Percentiles rank a stretch among this genome's conserved stretches.
Evolutionary conservation across 92 coral and sea anemone species (phyloP).

Genomic region (Epizoanthus fatuus): DNA sequence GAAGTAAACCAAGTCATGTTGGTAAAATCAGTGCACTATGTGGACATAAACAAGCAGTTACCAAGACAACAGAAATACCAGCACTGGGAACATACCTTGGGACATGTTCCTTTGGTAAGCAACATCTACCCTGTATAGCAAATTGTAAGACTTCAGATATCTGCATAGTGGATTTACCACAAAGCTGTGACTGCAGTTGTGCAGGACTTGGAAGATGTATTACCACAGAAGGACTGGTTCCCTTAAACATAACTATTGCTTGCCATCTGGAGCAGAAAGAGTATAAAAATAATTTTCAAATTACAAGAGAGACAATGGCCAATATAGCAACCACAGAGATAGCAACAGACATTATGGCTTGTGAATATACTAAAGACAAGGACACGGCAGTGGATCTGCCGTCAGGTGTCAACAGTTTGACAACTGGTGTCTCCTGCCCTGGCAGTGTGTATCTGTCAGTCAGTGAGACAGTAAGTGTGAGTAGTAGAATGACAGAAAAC

Average conservation of each 20-base stretch:
- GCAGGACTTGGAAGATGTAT: neutral
- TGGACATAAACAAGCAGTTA: neutral
- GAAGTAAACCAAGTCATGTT: neutral
- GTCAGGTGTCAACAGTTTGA: neutral
- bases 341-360: conserved; percentile 1
- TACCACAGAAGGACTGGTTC: neutral
- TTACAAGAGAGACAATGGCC: neutral
- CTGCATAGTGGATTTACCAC: conserved; percentile 17
- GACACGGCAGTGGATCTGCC: conserved; percentile 3
- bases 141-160: neutral
- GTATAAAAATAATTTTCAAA: neutral
- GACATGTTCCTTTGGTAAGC: neutral
- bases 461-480: neutral
- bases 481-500: neutral
- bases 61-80: conserved; percentile 12
- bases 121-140: neutral
- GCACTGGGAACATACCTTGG: neutral
- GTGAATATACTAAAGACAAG: neutral
- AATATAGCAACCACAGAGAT: neutral
- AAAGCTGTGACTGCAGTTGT: conserved; percentile 10
- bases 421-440: neutral
- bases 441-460: neutral
- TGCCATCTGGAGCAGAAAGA: neutral
- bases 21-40: neutral
- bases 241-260: neutral